A percentile compares a stretch with the other conserved stretches of the same genome.
phyloP scores from a whole-genome alignment of 1,140 invertebrate species.

The Procambarus clarkii region DNA sequence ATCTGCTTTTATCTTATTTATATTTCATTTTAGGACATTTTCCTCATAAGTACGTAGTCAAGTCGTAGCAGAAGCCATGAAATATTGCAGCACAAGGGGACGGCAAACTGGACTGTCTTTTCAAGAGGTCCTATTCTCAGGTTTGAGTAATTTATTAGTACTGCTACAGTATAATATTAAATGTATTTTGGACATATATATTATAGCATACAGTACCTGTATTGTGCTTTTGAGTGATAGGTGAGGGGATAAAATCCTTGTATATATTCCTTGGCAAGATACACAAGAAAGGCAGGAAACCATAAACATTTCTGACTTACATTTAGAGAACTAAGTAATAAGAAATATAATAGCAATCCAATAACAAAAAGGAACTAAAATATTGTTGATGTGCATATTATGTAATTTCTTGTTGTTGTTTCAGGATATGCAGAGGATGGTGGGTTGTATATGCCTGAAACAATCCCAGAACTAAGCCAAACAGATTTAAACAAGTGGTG shows the following conservation, averaged over 20 bases:
- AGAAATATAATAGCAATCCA: too few relatives aligned
- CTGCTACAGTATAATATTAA: too few relatives aligned
- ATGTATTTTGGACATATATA: too few relatives aligned
- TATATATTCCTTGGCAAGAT: too few relatives aligned
- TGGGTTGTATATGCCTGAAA: constrained; percentile 77
- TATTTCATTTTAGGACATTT: not conserved
- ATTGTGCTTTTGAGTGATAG: too few relatives aligned
- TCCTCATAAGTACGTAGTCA: not conserved
- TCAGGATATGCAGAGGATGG: constrained; percentile 77
- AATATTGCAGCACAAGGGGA: constrained; percentile 29
- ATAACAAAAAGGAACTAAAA: too few relatives aligned
- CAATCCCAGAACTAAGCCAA: constrained; percentile 74
- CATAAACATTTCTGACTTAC: too few relatives aligned
- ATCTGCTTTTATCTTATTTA: not conserved
- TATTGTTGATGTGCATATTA: too few relatives aligned
- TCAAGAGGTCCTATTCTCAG: constrained; percentile 29
- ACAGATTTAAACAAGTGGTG: constrained; percentile 75
- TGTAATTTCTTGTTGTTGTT: constrained; percentile 25
- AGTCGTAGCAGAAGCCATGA: not conserved
- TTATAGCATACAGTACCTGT: too few relatives aligned
- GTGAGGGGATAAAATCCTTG: too few relatives aligned
- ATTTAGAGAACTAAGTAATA: too few relatives aligned
- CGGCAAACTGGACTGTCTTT: constrained; percentile 23
- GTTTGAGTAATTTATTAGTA: not conserved
- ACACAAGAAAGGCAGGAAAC: too few relatives aligned